Evolutionary conservation across 2,113 vertebrate genomes (phyloP), one percentile per base, ranked within the genome.

Genomic region (Fukomys damarensis): DNA sequence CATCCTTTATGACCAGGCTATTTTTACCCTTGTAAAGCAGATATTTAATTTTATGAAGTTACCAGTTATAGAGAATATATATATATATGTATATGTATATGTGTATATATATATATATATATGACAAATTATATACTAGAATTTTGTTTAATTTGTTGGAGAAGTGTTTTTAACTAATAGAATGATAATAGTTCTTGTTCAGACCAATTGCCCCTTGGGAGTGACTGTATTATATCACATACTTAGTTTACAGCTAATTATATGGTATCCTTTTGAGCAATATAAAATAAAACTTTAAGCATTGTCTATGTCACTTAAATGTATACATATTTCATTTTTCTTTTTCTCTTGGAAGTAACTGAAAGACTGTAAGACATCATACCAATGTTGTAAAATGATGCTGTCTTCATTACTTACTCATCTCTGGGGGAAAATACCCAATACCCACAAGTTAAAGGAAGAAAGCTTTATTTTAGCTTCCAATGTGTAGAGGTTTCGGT

Each of bases 281-380:
- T 82, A 28, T 90, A 91, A 94, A 49, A 28, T 90, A 91, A 94
- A 49, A 66, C 32, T 85, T 76, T 87, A 84, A 96, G 66, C 14
- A 59, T 81, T 93, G 7, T 52, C 84, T 91, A 38, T 35, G 4
- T 81, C 2, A 83, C 72, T 89, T 88, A 82, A 84, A 82, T 88
- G 46, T 58, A 89, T 54, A 16, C 61, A 10, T 20, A 82, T 84
- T 68, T 74, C 28, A 87, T 38, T 88, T 86, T 86, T 93, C 11
- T 86, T 46, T 90, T 24, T 85, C 3, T 80, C 38, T 80, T 76
- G 63, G 61, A 96, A 91, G 68, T 65, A 79, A 72, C 12, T 58
- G 10, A 84, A 52, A 91, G 56, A 52, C 54, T 59, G 4, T 43
- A 59, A 89, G 32, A 26, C 7, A 89, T 19, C 13, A 13, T 32